Conservation (phyloP, 1,140 invertebrate genomes). For the Solenopsis invicta region DNA sequence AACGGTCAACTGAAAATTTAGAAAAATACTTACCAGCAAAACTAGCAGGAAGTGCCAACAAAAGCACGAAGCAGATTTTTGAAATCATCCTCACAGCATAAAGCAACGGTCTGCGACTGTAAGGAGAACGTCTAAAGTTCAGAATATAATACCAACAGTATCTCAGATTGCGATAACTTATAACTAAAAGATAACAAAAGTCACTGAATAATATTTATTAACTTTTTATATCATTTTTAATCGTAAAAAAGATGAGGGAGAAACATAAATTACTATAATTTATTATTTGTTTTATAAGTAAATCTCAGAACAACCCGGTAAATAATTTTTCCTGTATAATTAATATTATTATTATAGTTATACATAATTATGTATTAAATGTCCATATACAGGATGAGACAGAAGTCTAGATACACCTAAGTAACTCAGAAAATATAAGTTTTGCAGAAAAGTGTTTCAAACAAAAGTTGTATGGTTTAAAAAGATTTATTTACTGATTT, state of each 20-base stretch:
- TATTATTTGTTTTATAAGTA: background rate
- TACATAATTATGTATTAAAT: too few relatives aligned
- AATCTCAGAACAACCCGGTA: too few relatives aligned
- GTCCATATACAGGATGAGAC: too few relatives aligned
- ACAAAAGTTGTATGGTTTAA: too few relatives aligned
- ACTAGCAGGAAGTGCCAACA: background rate
- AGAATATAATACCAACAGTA: background rate
- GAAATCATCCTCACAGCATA: background rate
- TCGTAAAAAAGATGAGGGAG: background rate
- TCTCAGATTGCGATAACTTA: background rate
- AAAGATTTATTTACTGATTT: too few relatives aligned
- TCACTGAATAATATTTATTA: slow-evolving; percentile 1
- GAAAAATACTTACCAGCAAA: slow-evolving; percentile 4
- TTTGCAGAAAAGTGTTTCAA: too few relatives aligned
- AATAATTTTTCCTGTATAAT: too few relatives aligned
- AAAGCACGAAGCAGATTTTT: slow-evolving; percentile 17
- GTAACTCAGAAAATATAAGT: too few relatives aligned
- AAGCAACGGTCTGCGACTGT: background rate
- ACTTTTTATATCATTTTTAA: too few relatives aligned
- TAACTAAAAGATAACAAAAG: background rate
- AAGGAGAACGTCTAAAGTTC: background rate
- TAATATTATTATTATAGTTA: too few relatives aligned
- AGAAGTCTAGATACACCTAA: too few relatives aligned
- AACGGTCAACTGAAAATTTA: background rate
- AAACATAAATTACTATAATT: background rate